Base-by-base conservation (phyloP, 1,140 invertebrate genomes). In the Heliothis virescens region DNA sequence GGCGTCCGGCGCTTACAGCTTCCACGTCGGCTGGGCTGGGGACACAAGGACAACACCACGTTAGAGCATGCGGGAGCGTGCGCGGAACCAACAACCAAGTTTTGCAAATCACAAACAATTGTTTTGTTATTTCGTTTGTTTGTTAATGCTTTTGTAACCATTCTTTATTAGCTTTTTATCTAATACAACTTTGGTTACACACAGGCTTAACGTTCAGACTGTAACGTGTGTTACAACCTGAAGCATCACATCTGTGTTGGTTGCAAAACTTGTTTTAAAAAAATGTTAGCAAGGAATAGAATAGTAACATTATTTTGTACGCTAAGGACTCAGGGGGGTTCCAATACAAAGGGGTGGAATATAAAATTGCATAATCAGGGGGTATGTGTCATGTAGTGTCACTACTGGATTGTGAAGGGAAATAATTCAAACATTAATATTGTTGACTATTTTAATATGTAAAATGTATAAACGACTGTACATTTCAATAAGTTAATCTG, bases 11-110 rank as follows among this genome's bases (percentile, higher is more conserved):
- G 92, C 86, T 91, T 93, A 94, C 90, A 92, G 84, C 86, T 91
- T 93, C 93, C 91, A 92, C 88, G 85, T 83, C 82, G 92, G 92
- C 89, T 90, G 87, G 91, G 91, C 93, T 94, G 93, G 86, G 92
- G 93, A 89, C 90, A 94, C 90, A 76, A 76, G 59, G 74, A 78
- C 75, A 94, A 92, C 88, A 91, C 87, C 79, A 85, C 90, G 92
- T 95, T 93, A 94, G 89, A 88, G 90, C 92, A 93, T 93, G 92
- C 92, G 88, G 86, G 84, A 50, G 69, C 63, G 72, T 67, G 73
- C 75, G 29, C 69, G 75, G 34, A 47, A 59, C 60, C 50, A 69
- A 67, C 72, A 47, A 52, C 47, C 82, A 91, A 91, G 89, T 94
- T 92, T 91, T 91, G 91, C 91, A 92, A 90, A 81, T 80, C 50